Conservation (phyloP, 2,113 vertebrate genomes). For the Gymnogyps californianus region DNA sequence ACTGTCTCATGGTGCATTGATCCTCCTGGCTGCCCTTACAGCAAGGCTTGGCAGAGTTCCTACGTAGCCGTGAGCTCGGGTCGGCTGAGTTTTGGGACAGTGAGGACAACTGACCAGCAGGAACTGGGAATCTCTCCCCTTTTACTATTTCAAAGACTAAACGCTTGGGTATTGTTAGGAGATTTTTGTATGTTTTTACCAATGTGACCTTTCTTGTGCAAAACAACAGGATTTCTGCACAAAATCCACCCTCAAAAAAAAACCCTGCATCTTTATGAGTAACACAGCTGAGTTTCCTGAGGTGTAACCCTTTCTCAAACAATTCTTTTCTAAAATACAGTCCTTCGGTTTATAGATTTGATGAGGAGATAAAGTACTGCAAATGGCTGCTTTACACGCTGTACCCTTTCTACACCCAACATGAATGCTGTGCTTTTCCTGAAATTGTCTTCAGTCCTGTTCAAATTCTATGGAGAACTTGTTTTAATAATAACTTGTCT, state of each 20-base stretch:
- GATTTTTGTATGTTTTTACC: not conserved
- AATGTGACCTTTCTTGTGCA: not conserved
- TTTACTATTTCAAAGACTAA: not conserved
- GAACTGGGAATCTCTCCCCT: not conserved
- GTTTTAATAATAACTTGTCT: constrained; percentile 23
- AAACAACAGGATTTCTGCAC: not conserved
- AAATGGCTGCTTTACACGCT: not conserved
- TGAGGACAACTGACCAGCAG: not conserved
- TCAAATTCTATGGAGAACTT: constrained; percentile 7
- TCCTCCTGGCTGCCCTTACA: not conserved
- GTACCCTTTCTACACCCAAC: not conserved
- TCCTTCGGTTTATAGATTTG: not conserved
- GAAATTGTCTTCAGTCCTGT: constrained; percentile 26
- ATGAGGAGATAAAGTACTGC: not conserved
- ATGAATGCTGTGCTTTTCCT: constrained; percentile 31
- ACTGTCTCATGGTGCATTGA: fast-evolving
- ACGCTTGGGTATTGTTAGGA: not conserved
- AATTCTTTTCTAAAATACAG: not conserved
- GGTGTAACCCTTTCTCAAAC: not conserved
- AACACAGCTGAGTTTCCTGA: constrained; percentile 5
- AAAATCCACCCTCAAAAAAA: not conserved
- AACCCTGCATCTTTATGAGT: not conserved
- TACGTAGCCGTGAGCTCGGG: fast-evolving
- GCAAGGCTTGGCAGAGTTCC: not conserved
- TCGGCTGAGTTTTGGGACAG: not conserved